Base-by-base conservation (phyloP, 2,888 invertebrate species). In the Nemapogon koenigi region DNA sequence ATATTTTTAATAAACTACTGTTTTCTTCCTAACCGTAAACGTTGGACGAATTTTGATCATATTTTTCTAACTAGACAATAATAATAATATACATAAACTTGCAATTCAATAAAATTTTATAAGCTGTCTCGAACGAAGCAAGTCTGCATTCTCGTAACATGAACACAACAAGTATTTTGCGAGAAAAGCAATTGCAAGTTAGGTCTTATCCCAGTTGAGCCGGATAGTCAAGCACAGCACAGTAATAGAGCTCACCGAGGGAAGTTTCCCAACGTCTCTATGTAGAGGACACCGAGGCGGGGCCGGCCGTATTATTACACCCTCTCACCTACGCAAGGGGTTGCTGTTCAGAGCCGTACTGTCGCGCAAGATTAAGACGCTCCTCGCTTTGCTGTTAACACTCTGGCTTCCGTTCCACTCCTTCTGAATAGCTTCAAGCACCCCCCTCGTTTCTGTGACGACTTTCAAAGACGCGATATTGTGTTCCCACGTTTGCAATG, bases 281-380 rank as follows among this genome's bases (percentile, higher is more conserved):
- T n/a, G n/a, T n/a, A n/a, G n/a, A n/a, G n/a, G n/a, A n/a, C 19
- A 14, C 18, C 33, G 54, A 49, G 52, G 55, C 53, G 55, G 57
- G 57, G 54, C 53, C 45, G 52, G 55, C 61, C 67, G 66, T 73
- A 72, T 75, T 76, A 75, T 72, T 71, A 72, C 73, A 72, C 75
- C 70, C 71, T 71, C 69, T 73, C 73, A 70, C 71, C 73, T 70
- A 71, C 64, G 68, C 62, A 66, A 67, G 70, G 63, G 64, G 64
- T 63, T 64, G 63, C 65, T 55, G 56, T 59, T 64, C 53, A 53
- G 57, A 70, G 60, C 60, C 54, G 53, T 62, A 59, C 66, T 64
- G 69, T 69, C 69, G 67, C 61, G 57, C 59, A 60, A 73, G 68
- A 73, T 75, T 75, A 73, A 73, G 73, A 69, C 57, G 65, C 66